Evolutionary conservation across 2,797 vertebrate genomes (phyloP).

Genomic region (Gymnoscopelus braueri): DNA sequence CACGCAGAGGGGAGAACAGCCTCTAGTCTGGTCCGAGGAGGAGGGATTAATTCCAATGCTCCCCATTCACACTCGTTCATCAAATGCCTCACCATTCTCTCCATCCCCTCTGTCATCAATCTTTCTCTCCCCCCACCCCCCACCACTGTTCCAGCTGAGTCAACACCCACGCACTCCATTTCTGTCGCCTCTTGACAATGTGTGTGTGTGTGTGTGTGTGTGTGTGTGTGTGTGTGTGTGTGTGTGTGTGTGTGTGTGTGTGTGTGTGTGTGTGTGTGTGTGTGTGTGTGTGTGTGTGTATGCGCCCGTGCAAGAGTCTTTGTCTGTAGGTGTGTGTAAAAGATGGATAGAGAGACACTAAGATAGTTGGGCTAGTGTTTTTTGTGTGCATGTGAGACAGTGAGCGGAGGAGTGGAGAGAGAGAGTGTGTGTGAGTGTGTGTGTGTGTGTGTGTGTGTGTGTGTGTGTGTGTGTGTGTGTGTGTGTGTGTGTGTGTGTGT

Average conservation of each 20-base stretch:
- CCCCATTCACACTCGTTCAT: slow-evolving; percentile 83
- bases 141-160: slow-evolving; percentile 79
- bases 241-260: slow-evolving; percentile 3
- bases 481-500: background rate
- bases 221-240: background rate
- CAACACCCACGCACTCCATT: slow-evolving; percentile 81
- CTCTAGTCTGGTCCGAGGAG: slow-evolving; percentile 73
- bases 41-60: slow-evolving; percentile 82
- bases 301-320: too few relatives aligned
- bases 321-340: background rate
- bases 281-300: slow-evolving; percentile 1
- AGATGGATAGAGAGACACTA: too few relatives aligned
- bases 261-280: slow-evolving; percentile 39
- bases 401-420: too few relatives aligned
- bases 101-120: slow-evolving; percentile 75
- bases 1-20: slow-evolving; percentile 70
- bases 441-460: slow-evolving; percentile 30
- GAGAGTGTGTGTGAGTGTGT: slow-evolving; percentile 20
- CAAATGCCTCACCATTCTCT: slow-evolving; percentile 80
- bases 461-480: background rate
- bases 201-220: slow-evolving; percentile 33
- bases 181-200: slow-evolving; percentile 58
- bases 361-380: too few relatives aligned
- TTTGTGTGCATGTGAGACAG: too few relatives aligned
- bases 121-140: slow-evolving; percentile 66